Conservation (phyloP, 2,113 vertebrate species). For the Catharus minimus region DNA sequence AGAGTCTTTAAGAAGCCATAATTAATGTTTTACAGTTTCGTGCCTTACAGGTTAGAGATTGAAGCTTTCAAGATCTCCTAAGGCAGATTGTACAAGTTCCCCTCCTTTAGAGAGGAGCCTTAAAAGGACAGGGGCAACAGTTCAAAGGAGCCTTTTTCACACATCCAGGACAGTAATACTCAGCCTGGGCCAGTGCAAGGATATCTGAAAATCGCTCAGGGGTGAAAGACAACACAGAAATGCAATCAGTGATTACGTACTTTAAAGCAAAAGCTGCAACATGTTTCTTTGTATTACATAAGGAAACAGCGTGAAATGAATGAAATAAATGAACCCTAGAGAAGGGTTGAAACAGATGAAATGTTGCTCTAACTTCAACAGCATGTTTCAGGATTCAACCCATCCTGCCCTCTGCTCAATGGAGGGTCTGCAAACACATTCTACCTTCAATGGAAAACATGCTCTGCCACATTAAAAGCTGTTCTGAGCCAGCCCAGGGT, state of each 20-base stretch:
- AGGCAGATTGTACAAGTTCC: neutral
- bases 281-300: neutral
- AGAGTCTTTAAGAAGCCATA: neutral
- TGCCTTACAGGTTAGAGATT: neutral
- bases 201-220: neutral
- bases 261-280: neutral
- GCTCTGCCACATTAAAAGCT: neutral
- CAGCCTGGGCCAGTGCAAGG: neutral
- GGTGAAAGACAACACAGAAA: neutral
- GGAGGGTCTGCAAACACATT: neutral
- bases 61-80: neutral
- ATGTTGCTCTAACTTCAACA: neutral
- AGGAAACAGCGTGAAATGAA: neutral
- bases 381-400: neutral
- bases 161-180: neutral
- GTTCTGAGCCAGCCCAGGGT: neutral
- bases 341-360: neutral
- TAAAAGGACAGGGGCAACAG: neutral
- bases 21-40: neutral
- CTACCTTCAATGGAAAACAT: rapidly evolving
- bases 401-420: neutral
- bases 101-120: neutral
- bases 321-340: neutral
- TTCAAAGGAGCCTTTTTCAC: neutral
- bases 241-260: rapidly evolving